Evolutionary conservation across 2,888 invertebrate species (phyloP).

Genomic region (Listrodromus nycthemerus): DNA sequence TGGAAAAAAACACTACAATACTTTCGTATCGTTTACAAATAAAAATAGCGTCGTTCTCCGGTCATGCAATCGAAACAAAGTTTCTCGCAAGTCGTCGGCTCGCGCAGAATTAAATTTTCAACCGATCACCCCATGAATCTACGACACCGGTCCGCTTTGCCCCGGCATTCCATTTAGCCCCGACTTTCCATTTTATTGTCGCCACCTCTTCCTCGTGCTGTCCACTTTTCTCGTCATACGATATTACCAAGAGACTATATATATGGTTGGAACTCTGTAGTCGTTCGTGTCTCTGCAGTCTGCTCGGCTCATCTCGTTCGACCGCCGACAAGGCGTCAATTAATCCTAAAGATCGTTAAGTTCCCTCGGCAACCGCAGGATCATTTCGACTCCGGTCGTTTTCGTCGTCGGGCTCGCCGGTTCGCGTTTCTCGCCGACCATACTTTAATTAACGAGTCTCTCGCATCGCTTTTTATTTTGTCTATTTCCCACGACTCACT

Average conservation of each 20-base stretch:
- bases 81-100: too few species aligned
- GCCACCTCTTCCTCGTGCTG: background rate
- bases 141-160: too few species aligned
- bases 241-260: conserved; percentile 15
- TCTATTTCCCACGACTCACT: conserved; percentile 40
- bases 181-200: background rate
- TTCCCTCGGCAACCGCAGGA: conserved; percentile 36
- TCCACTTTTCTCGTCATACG: background rate
- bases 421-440: conserved; percentile 48
- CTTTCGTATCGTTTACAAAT: too few species aligned
- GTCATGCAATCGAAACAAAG: too few species aligned
- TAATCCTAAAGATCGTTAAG: conserved; percentile 65
- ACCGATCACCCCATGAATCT: too few species aligned
- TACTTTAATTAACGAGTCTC: conserved; percentile 62
- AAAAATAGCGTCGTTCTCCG: too few species aligned
- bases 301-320: conserved; percentile 51
- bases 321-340: conserved; percentile 58
- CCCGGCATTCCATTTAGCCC: too few species aligned
- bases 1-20: too few species aligned
- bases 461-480: conserved; percentile 1
- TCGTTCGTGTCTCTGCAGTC: conserved; percentile 21
- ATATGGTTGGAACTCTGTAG: conserved; percentile 30
- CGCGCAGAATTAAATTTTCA: too few species aligned
- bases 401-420: conserved; percentile 21
- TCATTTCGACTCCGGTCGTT: conserved; percentile 52